Base-by-base conservation (phyloP, 2,113 vertebrate genomes). In the Ochotona princeps region DNA sequence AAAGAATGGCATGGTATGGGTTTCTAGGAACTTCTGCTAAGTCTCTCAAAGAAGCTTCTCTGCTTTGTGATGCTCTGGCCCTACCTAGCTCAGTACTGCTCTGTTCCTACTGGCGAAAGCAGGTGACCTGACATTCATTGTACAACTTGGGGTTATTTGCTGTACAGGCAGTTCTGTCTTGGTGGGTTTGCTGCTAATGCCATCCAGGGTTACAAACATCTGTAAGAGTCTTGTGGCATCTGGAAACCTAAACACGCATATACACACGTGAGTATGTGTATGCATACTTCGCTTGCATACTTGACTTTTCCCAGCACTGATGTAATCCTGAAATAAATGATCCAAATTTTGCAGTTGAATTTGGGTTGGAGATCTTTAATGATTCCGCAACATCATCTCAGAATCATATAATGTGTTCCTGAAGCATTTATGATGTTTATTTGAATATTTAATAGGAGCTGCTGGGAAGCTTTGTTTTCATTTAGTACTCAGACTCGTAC, bases 381-480 rank as follows among this genome's bases (percentile, higher is more conserved):
- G 73, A 92, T 88, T 97, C 97, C 96, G 91, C 38, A 83, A 25
- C 35, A 73, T 5, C 0, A 0, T 72, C 72, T 79, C 80, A 0
- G 15, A 97, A 87, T 63, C 67, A 63, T 91, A 89, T 97, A 96
- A 97, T 96, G 6, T 26, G 67, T 83, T 80, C 28, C 79, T 95
- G 95, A 96, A 91, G 83, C 83, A 95, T 97, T 97, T 96, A 97
- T 91, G 81, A 4, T 87, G 32, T 95, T 97, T 95, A 95, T 91
- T 93, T 97, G 94, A 97, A 96, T 96, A 97, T 95, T 97, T 96
- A 97, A 92, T 95, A 93, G 87, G 51, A 91, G 81, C 57, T 83
- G 47, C 73, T 14, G 23, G 47, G 96, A 83, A 26, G n/a, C 70
- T 95, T 32, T 74, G 96, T 96, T 89, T 96, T 88, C 93, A 78